Base-by-base conservation (phyloP, 2,888 invertebrate species). In the Caradrina kadenii region DNA sequence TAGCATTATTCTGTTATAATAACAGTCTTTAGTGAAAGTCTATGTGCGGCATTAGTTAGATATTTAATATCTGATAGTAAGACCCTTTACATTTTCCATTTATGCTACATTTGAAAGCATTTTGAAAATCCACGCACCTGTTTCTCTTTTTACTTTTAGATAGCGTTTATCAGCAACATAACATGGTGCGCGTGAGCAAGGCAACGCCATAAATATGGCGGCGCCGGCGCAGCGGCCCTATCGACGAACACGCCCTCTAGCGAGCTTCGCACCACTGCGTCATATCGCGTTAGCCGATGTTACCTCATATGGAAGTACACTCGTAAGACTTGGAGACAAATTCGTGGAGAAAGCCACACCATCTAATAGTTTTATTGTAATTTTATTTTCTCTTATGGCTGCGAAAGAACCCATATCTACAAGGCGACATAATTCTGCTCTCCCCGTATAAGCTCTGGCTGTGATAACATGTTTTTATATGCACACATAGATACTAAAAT, bases 101-200 rank as follows among this genome's bases (percentile, higher is more conserved):
- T 52, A 58, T 58, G 56, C 63, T 79, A 52, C 19, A 65, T 81
- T 79, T 58, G 58, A 79, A 70, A 74, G 42, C 66, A 54, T 76
- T 75, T 63, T 69, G 60, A 78, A 76, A 75, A 80, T 76, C 21
- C 49, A 72, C 70, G 64, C 70, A 70, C 68, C 70, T 74, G 73
- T 75, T 84, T 84, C 82, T 83, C 85, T 83, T 88, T 87, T 87
- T 88, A 83, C 81, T 72, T 80, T 78, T 69, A 88, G 89, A 87
- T 86, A 82, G 86, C 81, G 80, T 87, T 89, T 90, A 91, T 91
- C 91, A 82, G 73, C 72, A 82, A 86, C 80, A 89, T 86, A 87
- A 88, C 89, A 88, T 86, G 84, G 84, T 82, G 80, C 81, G 86
- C 87, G 87, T 87, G 88, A 87, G 88, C 87, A 81, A 66, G 74